A percentile compares a stretch with the other conserved stretches of the same genome.
Evolutionary conservation across 1,140 invertebrate genomes (phyloP).

Genomic region (Aphaenogaster floridana): DNA sequence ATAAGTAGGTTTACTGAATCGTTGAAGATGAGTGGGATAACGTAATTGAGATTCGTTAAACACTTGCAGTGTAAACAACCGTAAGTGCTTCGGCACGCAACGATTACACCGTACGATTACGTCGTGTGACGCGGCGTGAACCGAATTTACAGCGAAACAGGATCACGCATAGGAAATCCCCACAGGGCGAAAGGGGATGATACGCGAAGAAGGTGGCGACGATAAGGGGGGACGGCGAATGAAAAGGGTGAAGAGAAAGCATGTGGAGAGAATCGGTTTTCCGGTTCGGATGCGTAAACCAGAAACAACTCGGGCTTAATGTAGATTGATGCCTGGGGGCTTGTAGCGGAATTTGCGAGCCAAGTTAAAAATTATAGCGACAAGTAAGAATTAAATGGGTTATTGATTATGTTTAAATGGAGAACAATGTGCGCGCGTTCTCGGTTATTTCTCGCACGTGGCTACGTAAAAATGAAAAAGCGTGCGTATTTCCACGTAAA

Average conservation of each 20-base stretch:
- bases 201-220: neutral
- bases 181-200: neutral
- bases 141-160: conserved; percentile 6
- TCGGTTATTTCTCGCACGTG: neutral
- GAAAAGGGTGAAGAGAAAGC: neutral
- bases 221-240: neutral
- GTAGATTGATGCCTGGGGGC: neutral
- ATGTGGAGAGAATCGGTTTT: conserved; percentile 13
- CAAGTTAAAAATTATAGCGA: neutral
- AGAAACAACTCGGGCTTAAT: conserved; percentile 14
- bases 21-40: conserved; percentile 43
- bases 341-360: conserved; percentile 20
- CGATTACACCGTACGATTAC: conserved; percentile 11
- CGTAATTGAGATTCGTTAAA: conserved; percentile 44
- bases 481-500: neutral
- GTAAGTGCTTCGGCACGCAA: neutral
- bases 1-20: conserved; percentile 15
- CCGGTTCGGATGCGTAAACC: neutral
- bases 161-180: neutral
- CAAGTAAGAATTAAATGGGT: conserved; percentile 7
- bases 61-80: conserved; percentile 4
- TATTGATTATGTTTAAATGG: conserved; percentile 24
- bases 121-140: neutral
- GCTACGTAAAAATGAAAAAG: neutral
- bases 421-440: neutral